A percentile compares a stretch with the other conserved stretches of the same genome.
phyloP scores from a whole-genome alignment of 2,888 invertebrate species.

The Synanthedon andrenaeformis region DNA sequence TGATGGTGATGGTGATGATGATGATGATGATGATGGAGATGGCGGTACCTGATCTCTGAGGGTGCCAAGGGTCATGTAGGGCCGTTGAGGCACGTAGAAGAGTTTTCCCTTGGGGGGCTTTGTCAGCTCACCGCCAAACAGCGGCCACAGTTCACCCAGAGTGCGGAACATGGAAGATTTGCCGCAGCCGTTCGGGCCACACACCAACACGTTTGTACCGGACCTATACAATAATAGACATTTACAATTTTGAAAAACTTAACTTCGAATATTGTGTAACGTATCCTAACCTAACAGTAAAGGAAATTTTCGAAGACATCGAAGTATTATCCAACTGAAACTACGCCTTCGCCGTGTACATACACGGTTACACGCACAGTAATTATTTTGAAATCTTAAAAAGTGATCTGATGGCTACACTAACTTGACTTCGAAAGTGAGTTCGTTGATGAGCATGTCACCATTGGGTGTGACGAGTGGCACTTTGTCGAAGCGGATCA shows the following conservation, averaged over 20 bases:
- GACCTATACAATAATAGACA: slow-evolving; percentile 61
- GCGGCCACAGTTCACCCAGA: slow-evolving; percentile 97
- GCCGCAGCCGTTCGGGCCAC: slow-evolving; percentile 98
- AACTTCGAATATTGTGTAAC: not conserved
- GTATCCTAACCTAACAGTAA: not conserved
- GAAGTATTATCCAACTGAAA: too few species aligned
- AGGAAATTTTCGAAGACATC: too few species aligned
- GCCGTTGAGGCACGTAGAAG: slow-evolving; percentile 97
- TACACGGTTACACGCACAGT: too few species aligned
- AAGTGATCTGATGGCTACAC: slow-evolving; percentile 14
- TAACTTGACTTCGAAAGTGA: slow-evolving; percentile 88
- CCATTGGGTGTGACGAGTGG: slow-evolving; percentile 98
- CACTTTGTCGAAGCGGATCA: slow-evolving; percentile 92
- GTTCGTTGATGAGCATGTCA: slow-evolving; percentile 89
- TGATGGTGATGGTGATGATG: too few species aligned
- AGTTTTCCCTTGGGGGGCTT: slow-evolving; percentile 96
- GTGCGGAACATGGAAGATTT: slow-evolving; percentile 97
- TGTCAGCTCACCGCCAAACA: slow-evolving; percentile 92
- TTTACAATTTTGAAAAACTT: not conserved
- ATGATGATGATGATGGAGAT: too few species aligned
- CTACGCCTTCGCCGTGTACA: too few species aligned
- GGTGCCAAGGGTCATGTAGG: slow-evolving; percentile 98
- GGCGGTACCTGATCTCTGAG: slow-evolving; percentile 84
- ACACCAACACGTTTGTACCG: slow-evolving; percentile 97
- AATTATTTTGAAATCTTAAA: too few species aligned